Evolutionary conservation across 2,888 invertebrate species (phyloP).

Genomic region (Brachyopa scutellaris): DNA sequence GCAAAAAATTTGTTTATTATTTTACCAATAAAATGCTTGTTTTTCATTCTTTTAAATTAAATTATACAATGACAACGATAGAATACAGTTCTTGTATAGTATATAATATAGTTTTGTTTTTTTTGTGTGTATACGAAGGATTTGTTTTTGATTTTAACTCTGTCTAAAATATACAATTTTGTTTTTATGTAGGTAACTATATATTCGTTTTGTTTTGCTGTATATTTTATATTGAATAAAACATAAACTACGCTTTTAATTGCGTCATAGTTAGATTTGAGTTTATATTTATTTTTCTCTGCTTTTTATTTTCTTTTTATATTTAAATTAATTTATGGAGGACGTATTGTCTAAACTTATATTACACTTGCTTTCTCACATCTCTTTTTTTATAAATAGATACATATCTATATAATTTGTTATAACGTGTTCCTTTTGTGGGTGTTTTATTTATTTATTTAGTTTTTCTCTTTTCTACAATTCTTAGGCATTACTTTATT

Average conservation of each 20-base stretch:
- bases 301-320: slow-evolving; percentile 6
- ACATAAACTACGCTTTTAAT: too few species aligned
- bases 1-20: slow-evolving; percentile 61
- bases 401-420: slow-evolving; percentile 49
- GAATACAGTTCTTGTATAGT: slow-evolving; percentile 60
- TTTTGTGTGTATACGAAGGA: slow-evolving; percentile 45
- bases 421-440: slow-evolving; percentile 26
- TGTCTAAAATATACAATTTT: slow-evolving; percentile 47
- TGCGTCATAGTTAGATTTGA: background rate
- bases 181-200: background rate
- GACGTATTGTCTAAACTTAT: slow-evolving; percentile 66
- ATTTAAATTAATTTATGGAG: slow-evolving; percentile 21
- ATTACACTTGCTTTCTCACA: slow-evolving; percentile 34
- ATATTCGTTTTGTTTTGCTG: slow-evolving; percentile 14
- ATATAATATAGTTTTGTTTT: slow-evolving; percentile 44
- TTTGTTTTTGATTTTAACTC: slow-evolving; percentile 23
- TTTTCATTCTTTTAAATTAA: slow-evolving; percentile 9
- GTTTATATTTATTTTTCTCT: background rate
- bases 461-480: slow-evolving; percentile 22
- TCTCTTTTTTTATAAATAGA: slow-evolving; percentile 50
- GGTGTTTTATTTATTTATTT: slow-evolving; percentile 12
- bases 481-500: slow-evolving; percentile 60
- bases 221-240: too few species aligned
- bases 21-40: slow-evolving; percentile 42
- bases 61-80: slow-evolving; percentile 68